Percentiles rank a stretch among this genome's conserved stretches.
phyloP scores from a whole-genome alignment of 2,113 vertebrate species.

The Sinosuthora webbiana region DNA sequence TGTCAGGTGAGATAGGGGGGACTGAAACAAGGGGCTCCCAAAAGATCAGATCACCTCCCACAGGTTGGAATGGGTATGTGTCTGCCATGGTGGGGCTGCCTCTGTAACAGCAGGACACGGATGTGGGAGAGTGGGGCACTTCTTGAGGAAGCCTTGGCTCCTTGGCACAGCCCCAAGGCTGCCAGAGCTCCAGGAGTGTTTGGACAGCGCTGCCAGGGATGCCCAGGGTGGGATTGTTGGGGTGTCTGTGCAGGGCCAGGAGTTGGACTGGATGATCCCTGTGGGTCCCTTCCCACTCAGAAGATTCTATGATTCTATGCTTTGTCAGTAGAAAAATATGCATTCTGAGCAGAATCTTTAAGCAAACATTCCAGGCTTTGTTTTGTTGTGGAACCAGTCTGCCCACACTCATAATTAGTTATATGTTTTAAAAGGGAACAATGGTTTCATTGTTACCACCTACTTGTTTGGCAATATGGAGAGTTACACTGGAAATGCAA shows the following conservation, averaged over 20 bases:
- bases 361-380: neutral
- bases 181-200: neutral
- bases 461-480: too few relatives aligned
- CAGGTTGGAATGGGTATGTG: neutral
- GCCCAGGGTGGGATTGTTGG: neutral
- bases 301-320: neutral
- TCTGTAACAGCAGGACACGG: neutral
- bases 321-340: neutral
- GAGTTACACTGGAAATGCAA: neutral
- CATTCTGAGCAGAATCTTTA: neutral
- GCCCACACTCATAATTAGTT: neutral
- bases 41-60: neutral
- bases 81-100: neutral
- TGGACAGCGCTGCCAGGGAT: accelerated
- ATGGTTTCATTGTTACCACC: neutral
- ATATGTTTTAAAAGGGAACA: neutral
- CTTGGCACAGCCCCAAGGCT: accelerated
- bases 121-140: neutral
- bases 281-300: neutral
- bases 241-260: neutral
- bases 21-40: neutral
- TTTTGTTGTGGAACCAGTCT: neutral
- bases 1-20: neutral
- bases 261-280: accelerated
- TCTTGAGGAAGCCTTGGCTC: neutral